phyloP scores from a whole-genome alignment of 2,113 vertebrate species.

The Suricata suricatta region DNA sequence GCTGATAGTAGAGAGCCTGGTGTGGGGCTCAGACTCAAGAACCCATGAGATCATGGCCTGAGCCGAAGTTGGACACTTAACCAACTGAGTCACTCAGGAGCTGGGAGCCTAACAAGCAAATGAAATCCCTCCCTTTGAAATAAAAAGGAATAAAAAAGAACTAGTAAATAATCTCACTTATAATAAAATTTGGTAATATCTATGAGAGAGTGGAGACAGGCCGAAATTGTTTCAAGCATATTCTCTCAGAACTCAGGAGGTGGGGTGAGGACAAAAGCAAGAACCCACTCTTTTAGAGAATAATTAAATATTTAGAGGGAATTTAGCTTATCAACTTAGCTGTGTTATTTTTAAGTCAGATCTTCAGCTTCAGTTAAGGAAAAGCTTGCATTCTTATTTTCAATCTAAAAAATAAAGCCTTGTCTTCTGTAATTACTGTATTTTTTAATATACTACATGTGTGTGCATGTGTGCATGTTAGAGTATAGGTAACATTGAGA shows the following conservation, averaged over 20 bases:
- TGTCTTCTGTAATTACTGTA: background rate
- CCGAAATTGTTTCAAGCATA: background rate
- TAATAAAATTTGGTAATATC: background rate
- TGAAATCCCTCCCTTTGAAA: background rate
- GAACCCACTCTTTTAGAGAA: conserved; percentile 13
- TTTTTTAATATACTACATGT: background rate
- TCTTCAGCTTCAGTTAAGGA: background rate
- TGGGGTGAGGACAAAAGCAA: background rate
- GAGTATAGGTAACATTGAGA: background rate
- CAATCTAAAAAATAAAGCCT: conserved; percentile 20
- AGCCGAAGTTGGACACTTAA: too few relatives aligned
- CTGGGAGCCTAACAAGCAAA: too few relatives aligned
- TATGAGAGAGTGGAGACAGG: background rate
- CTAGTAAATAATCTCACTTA: background rate
- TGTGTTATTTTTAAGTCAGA: conserved; percentile 44
- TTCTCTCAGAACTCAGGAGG: background rate
- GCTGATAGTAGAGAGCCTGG: too few relatives aligned
- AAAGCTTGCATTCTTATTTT: conserved; percentile 41
- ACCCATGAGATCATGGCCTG: too few relatives aligned
- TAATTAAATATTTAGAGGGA: conserved; percentile 45
- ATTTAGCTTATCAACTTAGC: conserved; percentile 34
- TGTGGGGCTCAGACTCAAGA: too few relatives aligned
- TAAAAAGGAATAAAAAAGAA: background rate
- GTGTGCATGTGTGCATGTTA: background rate
- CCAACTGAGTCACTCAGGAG: too few relatives aligned